phyloP scores from a whole-genome alignment of 2,113 vertebrate genomes.

The Synchiropus splendidus region DNA sequence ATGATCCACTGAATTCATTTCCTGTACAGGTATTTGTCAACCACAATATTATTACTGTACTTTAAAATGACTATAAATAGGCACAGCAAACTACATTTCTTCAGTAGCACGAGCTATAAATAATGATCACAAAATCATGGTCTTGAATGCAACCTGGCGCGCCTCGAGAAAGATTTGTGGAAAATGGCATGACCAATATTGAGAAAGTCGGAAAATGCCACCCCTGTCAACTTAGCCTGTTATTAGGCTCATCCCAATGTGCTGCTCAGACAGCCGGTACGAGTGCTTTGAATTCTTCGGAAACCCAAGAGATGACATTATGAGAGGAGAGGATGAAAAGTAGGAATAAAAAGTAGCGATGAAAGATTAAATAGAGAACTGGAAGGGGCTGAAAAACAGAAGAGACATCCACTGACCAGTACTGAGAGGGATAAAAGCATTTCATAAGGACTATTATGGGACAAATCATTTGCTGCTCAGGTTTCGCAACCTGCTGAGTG shows the following conservation, averaged over 20 bases:
- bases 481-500: constrained; percentile 57
- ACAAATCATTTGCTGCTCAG: constrained; percentile 48
- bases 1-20: no score
- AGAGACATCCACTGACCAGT: constrained; percentile 34
- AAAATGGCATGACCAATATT: neutral
- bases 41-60: no score
- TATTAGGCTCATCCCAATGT: constrained; percentile 2
- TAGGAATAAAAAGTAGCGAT: constrained; percentile 14
- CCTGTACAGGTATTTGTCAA: no score
- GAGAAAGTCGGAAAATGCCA: neutral
- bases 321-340: constrained; percentile 5
- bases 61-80: no score
- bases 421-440: constrained; percentile 56
- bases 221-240: constrained; percentile 2
- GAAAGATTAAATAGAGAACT: constrained; percentile 14
- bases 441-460: no score
- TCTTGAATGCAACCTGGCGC: no score
- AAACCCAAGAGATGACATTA: constrained; percentile 11
- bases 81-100: no score
- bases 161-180: neutral
- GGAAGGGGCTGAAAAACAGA: constrained; percentile 28
- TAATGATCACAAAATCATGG: no score
- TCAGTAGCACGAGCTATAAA: no score
- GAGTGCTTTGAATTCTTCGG: constrained; percentile 9
- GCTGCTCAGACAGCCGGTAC: constrained; percentile 2